These are phyloP conservation scores for Latrodectus hesperus DNA, from an alignment of 2,888 invertebrate species.

Conservation along the genomic window DNA sequence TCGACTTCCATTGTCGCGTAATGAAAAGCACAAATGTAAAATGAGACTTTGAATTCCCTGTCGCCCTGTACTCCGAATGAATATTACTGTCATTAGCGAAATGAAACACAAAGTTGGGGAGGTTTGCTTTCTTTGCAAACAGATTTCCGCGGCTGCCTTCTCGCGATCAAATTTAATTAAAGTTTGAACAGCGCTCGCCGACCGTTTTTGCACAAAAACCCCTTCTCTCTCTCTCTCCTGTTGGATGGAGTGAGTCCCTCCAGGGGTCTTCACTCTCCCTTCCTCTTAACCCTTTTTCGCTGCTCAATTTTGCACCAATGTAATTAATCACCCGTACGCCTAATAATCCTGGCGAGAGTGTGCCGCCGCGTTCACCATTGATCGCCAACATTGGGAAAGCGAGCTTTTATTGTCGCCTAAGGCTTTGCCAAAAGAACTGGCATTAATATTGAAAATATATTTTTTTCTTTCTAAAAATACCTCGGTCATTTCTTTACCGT, in stretches of 20 bases:
- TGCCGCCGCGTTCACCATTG: not conserved
- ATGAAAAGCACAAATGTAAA: slow-evolving; percentile 36
- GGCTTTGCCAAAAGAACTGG: not conserved
- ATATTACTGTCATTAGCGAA: slow-evolving; percentile 67
- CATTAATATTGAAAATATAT: too few species aligned
- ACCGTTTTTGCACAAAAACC: slow-evolving; percentile 53
- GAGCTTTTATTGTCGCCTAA: not conserved
- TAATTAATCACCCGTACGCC: slow-evolving; percentile 64
- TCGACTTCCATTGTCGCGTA: not conserved
- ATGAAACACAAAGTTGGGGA: slow-evolving; percentile 63
- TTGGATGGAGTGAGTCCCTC: slow-evolving; percentile 39
- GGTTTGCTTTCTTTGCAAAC: slow-evolving; percentile 63
- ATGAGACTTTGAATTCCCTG: slow-evolving; percentile 47
- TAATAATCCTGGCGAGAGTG: slow-evolving; percentile 48
- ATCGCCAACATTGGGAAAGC: slow-evolving; percentile 19
- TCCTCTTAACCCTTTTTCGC: slow-evolving; percentile 66
- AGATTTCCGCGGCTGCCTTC: slow-evolving; percentile 41
- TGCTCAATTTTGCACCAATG: slow-evolving; percentile 68
- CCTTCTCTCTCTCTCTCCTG: slow-evolving; percentile 29
- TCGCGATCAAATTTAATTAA: slow-evolving; percentile 68
- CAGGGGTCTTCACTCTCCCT: slow-evolving; percentile 6
- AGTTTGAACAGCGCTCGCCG: slow-evolving; percentile 59
- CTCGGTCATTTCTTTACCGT: too few species aligned
- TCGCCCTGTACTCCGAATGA: slow-evolving; percentile 49
- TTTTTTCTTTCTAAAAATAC: too few species aligned